Percentiles rank a stretch among this genome's conserved stretches.
Conservation (phyloP, 2,888 invertebrate species). For the Lamellibrachia satsuma region DNA sequence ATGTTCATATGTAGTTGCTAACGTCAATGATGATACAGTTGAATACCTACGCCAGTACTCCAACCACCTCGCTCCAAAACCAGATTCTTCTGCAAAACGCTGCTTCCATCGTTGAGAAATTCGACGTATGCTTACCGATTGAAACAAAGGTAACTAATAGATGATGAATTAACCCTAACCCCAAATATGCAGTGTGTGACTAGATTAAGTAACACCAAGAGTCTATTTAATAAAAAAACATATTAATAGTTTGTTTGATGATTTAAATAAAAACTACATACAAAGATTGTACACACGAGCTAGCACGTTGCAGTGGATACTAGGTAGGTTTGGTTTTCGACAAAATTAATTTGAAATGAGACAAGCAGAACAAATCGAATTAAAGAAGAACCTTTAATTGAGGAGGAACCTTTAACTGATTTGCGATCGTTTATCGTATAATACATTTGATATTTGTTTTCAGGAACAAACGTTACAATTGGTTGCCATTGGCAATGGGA, state of each 20-base stretch:
- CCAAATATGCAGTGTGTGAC: too few relatives aligned
- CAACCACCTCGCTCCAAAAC: background rate
- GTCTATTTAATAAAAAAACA: too few relatives aligned
- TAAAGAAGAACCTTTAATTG: too few relatives aligned
- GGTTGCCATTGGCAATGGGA: background rate
- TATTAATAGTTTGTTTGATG: too few relatives aligned
- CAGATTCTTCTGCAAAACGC: background rate
- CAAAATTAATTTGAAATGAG: too few relatives aligned
- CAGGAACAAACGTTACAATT: background rate
- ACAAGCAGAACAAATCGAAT: too few relatives aligned
- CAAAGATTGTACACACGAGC: too few relatives aligned
- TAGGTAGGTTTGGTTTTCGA: too few relatives aligned
- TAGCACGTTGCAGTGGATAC: too few relatives aligned
- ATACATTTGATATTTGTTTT: background rate
- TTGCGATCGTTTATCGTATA: background rate
- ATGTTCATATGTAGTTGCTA: background rate
- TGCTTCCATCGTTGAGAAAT: background rate
- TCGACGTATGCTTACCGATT: background rate
- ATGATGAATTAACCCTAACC: too few relatives aligned
- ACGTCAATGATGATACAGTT: background rate
- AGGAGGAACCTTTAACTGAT: background rate
- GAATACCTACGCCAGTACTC: background rate
- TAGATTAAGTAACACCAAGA: too few relatives aligned
- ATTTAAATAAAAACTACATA: too few relatives aligned
- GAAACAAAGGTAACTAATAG: background rate